Evolutionary conservation across 1,140 invertebrate genomes (phyloP).

Genomic region (Battus philenor): DNA sequence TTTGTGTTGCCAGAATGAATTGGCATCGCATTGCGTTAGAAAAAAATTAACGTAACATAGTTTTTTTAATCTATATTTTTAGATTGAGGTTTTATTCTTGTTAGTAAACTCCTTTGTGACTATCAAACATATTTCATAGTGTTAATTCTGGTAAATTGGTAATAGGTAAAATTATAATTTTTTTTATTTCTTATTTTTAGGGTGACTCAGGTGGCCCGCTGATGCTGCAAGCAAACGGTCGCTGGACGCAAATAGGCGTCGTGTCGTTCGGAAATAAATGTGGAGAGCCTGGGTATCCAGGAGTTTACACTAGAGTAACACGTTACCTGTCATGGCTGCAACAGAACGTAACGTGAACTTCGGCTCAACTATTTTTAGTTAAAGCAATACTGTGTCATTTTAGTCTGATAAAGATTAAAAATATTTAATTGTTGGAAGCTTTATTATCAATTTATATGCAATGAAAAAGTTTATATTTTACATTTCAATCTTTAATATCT

Average conservation of each 20-base stretch:
- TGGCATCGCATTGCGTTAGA: too few relatives aligned
- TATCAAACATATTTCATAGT: too few relatives aligned
- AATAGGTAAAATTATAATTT: constrained; percentile 1
- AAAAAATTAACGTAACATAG: too few relatives aligned
- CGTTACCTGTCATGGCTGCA: constrained; percentile 61
- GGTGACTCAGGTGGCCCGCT: constrained; percentile 89
- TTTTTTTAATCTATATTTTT: too few relatives aligned
- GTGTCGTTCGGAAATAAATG: constrained; percentile 95
- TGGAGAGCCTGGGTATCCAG: constrained; percentile 90
- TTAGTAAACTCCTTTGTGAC: too few relatives aligned
- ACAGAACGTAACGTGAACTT: constrained; percentile 40
- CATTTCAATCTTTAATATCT: constrained; percentile 1
- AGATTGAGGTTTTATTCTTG: too few relatives aligned
- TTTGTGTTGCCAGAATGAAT: too few relatives aligned
- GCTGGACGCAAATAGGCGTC: constrained; percentile 92
- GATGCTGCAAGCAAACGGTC: constrained; percentile 84
- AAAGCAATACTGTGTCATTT: constrained; percentile 6
- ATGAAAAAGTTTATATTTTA: background rate
- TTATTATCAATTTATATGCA: background rate
- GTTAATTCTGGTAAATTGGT: too few relatives aligned
- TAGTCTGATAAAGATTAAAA: constrained; percentile 7
- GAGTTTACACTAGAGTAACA: constrained; percentile 81
- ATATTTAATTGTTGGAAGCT: background rate
- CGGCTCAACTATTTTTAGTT: background rate
- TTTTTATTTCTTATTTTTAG: constrained; percentile 53